Evolutionary conservation across 2,113 vertebrate genomes (phyloP), one percentile per base, ranked within the genome.

Genomic region (Catharus fuscescens): DNA sequence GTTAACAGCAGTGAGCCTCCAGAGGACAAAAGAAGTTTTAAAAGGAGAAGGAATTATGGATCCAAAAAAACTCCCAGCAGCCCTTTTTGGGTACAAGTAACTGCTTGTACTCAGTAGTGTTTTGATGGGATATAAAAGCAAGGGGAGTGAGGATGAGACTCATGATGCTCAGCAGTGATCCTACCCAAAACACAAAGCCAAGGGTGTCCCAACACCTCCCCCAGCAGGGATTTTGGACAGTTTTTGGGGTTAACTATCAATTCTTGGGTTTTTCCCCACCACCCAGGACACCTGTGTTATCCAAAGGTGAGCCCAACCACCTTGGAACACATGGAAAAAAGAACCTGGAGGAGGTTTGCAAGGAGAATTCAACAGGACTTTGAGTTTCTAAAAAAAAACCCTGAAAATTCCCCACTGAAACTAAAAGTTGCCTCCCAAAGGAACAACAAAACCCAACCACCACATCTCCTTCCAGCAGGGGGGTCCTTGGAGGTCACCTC

Each of bases 251-350:
- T 48, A 70, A 28, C 10, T 54, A 10, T 34, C 12, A 38, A 9
- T 42, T 78, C 9, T 48, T 40, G 38, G 8, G 24, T n/a, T 65
- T 65, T 57, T 18, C 9, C 17, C 52, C 38, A 59, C n/a, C 28
- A 66, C 0, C 2, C 2, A 67, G 40, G 69, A 54, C 10, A 47
- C 6, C n/a, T 17, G 32, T 2, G 21, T 31, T 34, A 38, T 10
- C 20, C 0, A 0, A 65, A 71, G 34, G 18, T 13, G 47, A 71
- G 70, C 20, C 17, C 11, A 65, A 19, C 14, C 38, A n/a, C 65
- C 47, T 14, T 0, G 0, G 40, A 48, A 52, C 31, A 34, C 11
- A 3, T 0, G 1, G n/a, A 67, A 67, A 56, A 25, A 48, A 48
- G 40, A 67, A 64, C 6, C 4, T 26, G 47, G 12, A 86, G 32